Evolutionary conservation across 2,797 vertebrate species (phyloP).

Genomic region (Xenops minutus): DNA sequence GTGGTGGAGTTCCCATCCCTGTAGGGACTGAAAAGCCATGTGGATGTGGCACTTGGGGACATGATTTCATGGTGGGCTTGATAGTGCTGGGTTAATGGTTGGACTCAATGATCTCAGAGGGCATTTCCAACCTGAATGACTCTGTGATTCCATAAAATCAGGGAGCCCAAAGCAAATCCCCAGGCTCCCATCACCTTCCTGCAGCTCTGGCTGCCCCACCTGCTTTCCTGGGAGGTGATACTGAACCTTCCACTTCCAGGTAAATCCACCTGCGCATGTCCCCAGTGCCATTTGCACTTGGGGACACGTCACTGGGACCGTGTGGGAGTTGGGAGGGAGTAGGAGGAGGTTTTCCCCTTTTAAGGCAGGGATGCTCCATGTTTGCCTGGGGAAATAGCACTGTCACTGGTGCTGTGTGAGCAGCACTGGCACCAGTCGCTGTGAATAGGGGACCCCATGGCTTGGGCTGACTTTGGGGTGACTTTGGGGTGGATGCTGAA

Average conservation of each 20-base stretch:
- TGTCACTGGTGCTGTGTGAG: accelerated
- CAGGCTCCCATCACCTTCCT: not conserved
- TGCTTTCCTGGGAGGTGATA: not conserved
- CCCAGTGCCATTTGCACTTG: not conserved
- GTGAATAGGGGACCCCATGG: not conserved
- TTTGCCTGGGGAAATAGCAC: not conserved
- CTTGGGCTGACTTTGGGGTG: not conserved
- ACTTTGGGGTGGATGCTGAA: not conserved
- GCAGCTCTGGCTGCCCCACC: not conserved
- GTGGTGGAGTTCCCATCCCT: not conserved
- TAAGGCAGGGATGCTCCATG: accelerated
- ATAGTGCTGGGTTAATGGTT: not conserved
- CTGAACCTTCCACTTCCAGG: not conserved
- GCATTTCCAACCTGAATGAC: not conserved
- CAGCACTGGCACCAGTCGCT: not conserved
- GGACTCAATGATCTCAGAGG: not conserved
- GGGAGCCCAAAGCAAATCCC: not conserved
- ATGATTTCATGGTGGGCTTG: not conserved
- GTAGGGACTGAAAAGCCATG: not conserved
- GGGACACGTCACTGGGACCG: accelerated
- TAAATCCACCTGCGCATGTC: accelerated
- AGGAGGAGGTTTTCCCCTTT: accelerated
- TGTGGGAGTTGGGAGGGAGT: not conserved
- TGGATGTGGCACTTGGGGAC: not conserved
- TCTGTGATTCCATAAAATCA: not conserved